Conservation (phyloP, 2,888 invertebrate species). For the Frankliniella intonsa region DNA sequence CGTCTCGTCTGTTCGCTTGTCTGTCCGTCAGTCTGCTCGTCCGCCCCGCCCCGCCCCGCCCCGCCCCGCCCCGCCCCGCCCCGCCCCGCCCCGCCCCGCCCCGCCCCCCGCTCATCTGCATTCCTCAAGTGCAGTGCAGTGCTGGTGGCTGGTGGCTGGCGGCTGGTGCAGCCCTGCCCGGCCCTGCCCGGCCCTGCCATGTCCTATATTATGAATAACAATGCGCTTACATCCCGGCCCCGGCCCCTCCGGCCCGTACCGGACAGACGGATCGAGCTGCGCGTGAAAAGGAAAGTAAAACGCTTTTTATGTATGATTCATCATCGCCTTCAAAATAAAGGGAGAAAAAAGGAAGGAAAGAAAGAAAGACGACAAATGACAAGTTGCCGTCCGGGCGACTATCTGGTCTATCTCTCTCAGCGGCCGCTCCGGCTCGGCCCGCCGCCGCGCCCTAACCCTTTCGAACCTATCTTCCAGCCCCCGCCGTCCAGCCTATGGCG, state of each 20-base stretch:
- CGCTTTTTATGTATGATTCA: slow-evolving; percentile 6
- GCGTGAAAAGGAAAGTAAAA: slow-evolving; percentile 10
- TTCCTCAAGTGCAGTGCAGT: background rate
- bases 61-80: background rate
- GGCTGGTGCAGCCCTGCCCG: too few relatives aligned
- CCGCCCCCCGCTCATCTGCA: background rate
- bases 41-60: background rate
- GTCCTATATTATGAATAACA: slow-evolving; percentile 10
- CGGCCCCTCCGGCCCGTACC: background rate
- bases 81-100: background rate
- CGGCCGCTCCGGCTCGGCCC: too few relatives aligned
- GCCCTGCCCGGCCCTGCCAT: background rate
- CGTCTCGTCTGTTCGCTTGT: too few relatives aligned
- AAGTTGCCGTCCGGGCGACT: too few relatives aligned
- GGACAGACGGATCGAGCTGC: background rate
- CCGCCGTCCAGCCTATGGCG: too few relatives aligned
- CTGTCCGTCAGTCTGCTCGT: too few relatives aligned
- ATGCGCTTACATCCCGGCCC: background rate
- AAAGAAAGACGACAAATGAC: too few relatives aligned
- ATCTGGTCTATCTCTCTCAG: too few relatives aligned
- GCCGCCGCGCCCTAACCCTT: too few relatives aligned
- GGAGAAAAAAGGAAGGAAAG: background rate
- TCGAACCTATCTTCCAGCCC: too few relatives aligned
- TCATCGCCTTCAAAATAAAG: background rate
- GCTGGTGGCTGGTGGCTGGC: too few relatives aligned